Percentiles rank a stretch among this genome's conserved stretches.
Conservation (phyloP, 2,113 vertebrate species). For the Aspidoscelis tigris region DNA sequence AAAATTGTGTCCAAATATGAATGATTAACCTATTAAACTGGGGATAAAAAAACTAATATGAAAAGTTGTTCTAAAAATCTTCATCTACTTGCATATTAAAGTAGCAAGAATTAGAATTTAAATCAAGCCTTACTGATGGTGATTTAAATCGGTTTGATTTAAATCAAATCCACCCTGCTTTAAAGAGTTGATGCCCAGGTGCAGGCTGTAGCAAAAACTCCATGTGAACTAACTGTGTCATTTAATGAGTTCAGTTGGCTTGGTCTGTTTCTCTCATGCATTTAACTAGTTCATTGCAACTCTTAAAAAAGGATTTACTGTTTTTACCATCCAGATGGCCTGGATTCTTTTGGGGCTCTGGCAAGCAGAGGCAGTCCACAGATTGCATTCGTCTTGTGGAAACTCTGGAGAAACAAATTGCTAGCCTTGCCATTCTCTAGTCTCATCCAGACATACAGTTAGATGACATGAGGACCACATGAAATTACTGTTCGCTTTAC, state of each 20-base stretch:
- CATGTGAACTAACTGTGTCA: not conserved
- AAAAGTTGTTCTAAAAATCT: too few relatives aligned
- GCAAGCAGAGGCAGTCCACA: not conserved
- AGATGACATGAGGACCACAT: not conserved
- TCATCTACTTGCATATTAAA: too few relatives aligned
- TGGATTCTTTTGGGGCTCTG: not conserved
- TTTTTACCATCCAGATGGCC: not conserved
- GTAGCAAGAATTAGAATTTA: too few relatives aligned
- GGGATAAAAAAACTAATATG: too few relatives aligned
- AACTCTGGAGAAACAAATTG: not conserved
- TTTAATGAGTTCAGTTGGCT: not conserved
- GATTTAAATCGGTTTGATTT: too few relatives aligned
- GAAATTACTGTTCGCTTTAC: not conserved
- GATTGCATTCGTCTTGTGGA: too few relatives aligned
- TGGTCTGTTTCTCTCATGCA: not conserved
- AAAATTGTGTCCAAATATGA: too few relatives aligned
- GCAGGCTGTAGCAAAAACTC: not conserved
- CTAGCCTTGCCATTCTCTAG: not conserved
- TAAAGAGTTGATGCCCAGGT: not conserved
- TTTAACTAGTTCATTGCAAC: not conserved
- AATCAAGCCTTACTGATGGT: too few relatives aligned
- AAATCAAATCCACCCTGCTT: too few relatives aligned
- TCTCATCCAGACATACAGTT: not conserved
- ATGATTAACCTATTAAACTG: too few relatives aligned
- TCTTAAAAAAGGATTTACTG: not conserved